Evolutionary conservation across 2,888 invertebrate genomes (phyloP), one percentile per base, ranked within the genome.

Genomic region (Xylota segnis): DNA sequence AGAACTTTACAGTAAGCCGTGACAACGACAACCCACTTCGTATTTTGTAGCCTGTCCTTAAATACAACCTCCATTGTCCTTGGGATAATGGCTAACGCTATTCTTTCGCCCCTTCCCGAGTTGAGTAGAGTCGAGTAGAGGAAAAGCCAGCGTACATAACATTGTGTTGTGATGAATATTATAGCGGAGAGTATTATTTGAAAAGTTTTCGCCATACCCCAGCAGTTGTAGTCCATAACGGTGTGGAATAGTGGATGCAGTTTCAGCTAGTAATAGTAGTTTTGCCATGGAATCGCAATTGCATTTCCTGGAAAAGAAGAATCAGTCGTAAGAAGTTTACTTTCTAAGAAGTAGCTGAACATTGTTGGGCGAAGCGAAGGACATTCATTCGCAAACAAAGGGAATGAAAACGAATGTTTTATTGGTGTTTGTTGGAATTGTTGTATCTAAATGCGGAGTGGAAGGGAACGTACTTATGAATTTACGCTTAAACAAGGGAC

Each of bases 141-240:
- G n/a, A n/a, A n/a, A n/a, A n/a, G n/a, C n/a, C 12, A 2, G 23
- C 56, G 6, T 59, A 45, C 65, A 34, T 56, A 45, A 65, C 56
- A 37, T 37, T 50, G 61, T 81, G 34, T 63, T 70, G 74, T 83
- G 83, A 78, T 83, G 83, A 83, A 83, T 83, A 83, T 78, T 78
- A 63, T 54, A 78, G 74, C 43, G 79, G 74, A 83, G 78, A 59
- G 63, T 83, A 78, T 83, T 83, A 83, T 83, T 83, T 74, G 83
- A 78, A 83, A 83, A 83, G 83, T 83, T 83, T 76, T 68, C 74
- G 9, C 78, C 68, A 77, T 78, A 72, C 61, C 61, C 56, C 2
- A 68, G 45, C 16, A 40, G 54, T 63, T 71, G 23, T 50, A 65
- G 70, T 50, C 34, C 65, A 59, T 65, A 77, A 83, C 45, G 59